Base-by-base conservation (phyloP, 1,140 invertebrate genomes). In the Caerostris darwini region DNA sequence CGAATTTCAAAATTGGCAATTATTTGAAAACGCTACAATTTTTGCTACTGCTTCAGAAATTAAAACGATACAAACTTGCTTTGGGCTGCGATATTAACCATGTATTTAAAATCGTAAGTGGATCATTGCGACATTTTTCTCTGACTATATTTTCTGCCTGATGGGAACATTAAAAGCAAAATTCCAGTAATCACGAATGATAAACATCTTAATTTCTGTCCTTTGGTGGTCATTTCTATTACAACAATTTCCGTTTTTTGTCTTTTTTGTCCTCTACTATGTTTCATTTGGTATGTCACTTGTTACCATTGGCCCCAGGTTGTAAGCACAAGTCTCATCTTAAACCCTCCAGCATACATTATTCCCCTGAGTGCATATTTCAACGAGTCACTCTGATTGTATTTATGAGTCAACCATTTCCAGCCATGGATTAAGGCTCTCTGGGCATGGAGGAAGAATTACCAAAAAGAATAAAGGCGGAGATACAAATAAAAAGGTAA, bases 401-500 rank as follows among this genome's bases (percentile, higher is more conserved):
- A 89, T 89, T 89, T 89, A 89, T 89, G 87, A 89, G 87, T 54
- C 59, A 69, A 10, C 50, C 64, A 4, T 54, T 54, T 54, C 64
- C 10, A 71, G 53, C 67, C 87, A 12, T 71, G 67, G 87, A 89
- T 89, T 89, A 89, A 89, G 87, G 67, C 64, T 56, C 56, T 58
- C 82, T 50, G 19, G 87, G 58, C 64, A n/a, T 54, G 58, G 54
- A 17, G 53, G 19, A 67, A 54, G 14, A n/a, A 83, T n/a, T 61
- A 56, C 53, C 64, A 69, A 71, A 71, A 71, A 34, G 54, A 8
- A 57, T 34, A 34, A 34, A 34, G 34, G 34, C 34, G 2, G 54
- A 71, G 61, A 89, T 71, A 89, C 53, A 89, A 88, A 64, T 69
- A 89, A 69, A 89, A 89, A 89, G n/a, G 64, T 59, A 53, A 14